Evolutionary conservation across 2,113 vertebrate genomes (phyloP), one percentile per base, ranked within the genome.

Genomic region (Brienomyrus longianalis): DNA sequence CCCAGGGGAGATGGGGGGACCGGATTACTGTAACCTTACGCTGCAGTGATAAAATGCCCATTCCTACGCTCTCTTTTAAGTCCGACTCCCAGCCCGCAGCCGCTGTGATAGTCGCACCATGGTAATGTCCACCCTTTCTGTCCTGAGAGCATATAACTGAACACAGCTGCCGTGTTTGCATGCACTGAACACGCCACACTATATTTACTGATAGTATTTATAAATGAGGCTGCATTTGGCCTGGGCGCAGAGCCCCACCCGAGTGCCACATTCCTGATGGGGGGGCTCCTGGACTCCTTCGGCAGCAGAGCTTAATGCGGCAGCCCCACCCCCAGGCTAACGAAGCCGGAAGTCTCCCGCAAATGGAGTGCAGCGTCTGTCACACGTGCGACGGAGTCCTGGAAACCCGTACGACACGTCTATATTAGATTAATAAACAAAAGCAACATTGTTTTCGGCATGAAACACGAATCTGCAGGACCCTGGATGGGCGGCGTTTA

Each of bases 121-220:
- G 2, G 27, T 83, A 74, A 45, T 83, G 17, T 52, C n/a, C 83
- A 35, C 66, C 19, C 17, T 19, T 51, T 43, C 47, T 51, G 39
- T 43, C 45, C 50, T n/a, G 39, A 27, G 2, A 8, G 45, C n/a
- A 31, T 45, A 45, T 70, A 86, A 56, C 62, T 50, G 43, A 47
- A 47, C 87, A 88, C 87, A 74, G 62, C 50, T 89, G 88, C 52
- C 39, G 47, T 47, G 48, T 52, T 3, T 51, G 66, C 21, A 15
- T 9, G 35, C 47, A 43, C 21, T 45, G 7, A 10, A 47, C 39
- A 83, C 50, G 27, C 74, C 51, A 21, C 21, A 87, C 90, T 93
- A 91, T 91, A 92, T 93, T 90, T 92, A 91, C 90, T 86, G 10
- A 50, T 54, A 88, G 45, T 92, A 92, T 92, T 92, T 91, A 91